Evolutionary conservation across 2,113 vertebrate species (phyloP).

Genomic region (Neofelis nebulosa): DNA sequence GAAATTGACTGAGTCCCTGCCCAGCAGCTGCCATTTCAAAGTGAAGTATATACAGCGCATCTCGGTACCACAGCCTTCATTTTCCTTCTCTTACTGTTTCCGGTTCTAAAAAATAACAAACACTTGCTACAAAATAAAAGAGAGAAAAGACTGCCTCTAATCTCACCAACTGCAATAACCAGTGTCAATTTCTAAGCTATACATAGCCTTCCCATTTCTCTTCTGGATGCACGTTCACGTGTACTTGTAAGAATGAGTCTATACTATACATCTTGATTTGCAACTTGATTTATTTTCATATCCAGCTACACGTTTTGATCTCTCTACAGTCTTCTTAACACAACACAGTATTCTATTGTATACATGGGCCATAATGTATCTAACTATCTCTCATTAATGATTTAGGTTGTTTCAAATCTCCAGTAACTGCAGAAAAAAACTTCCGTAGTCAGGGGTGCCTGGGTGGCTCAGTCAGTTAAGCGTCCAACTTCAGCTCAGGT

Average conservation of each 20-base stretch:
- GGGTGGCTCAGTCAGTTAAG: no score
- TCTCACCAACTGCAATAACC: not conserved
- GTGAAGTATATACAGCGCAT: accelerated
- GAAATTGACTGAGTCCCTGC: not conserved
- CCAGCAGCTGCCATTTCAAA: not conserved
- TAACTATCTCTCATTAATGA: not conserved
- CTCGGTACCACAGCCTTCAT: not conserved
- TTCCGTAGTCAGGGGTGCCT: not conserved
- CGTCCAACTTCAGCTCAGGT: no score
- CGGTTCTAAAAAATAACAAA: not conserved
- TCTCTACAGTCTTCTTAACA: not conserved
- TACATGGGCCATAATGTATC: not conserved
- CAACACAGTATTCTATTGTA: not conserved
- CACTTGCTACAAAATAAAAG: not conserved
- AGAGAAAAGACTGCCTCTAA: not conserved
- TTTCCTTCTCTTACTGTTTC: not conserved
- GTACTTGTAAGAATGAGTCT: not conserved
- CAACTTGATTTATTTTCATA: not conserved
- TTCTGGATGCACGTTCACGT: not conserved
- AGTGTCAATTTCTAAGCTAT: not conserved
- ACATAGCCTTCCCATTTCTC: not conserved
- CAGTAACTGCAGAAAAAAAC: not conserved
- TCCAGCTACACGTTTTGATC: not conserved
- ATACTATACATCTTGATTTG: not conserved
- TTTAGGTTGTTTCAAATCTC: not conserved